Evolutionary conservation across 2,888 invertebrate genomes (phyloP), one percentile per base, ranked within the genome.

Genomic region (Nomada lathburiana): DNA sequence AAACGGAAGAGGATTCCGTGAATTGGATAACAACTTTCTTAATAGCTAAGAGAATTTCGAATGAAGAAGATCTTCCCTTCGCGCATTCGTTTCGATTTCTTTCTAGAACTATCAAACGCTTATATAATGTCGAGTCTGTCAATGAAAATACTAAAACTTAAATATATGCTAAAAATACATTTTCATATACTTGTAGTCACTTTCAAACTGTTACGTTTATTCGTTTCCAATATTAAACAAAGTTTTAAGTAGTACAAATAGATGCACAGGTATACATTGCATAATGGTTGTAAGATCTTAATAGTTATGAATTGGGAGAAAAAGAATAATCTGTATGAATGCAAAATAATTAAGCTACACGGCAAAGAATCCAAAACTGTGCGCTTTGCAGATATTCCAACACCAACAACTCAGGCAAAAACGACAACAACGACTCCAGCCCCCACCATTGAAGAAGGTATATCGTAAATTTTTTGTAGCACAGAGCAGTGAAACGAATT

Each of bases 361-460:
- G 0, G 7, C 9, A 3, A n/a, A 42, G 20, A 20, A 11, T n/a
- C 2, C 0, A 2, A 44, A 65, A 52, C 26, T 65, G 26, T 16
- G 0, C 47, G 9, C n/a, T 67, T 91, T 86, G 16, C 85, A 93
- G 93, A 91, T 63, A 91, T 92, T 68, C 89, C 89, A 23, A 89
- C 90, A 18, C 90, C 93, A 16, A 93, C 93, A 52, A 93, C 93
- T 13, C 79, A 86, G 57, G 80, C 88, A 10, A 88, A 80, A 47
- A 88, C 91, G 16, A 90, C 91, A 42, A 75, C 88, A 68, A 91
- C 90, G 5, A 88, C 90, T 20, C 89, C 88, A 9, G 60, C 86
- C 47, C 87, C 91, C 0, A 86, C 88, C 0, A 84, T 90, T 20
- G 86, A 89, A 20, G 89, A 78, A 88, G 91, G 92, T 93, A 77